Evolutionary conservation across 2,888 invertebrate genomes (phyloP).

Genomic region (Pseudococcus jackbeardsleyi): DNA sequence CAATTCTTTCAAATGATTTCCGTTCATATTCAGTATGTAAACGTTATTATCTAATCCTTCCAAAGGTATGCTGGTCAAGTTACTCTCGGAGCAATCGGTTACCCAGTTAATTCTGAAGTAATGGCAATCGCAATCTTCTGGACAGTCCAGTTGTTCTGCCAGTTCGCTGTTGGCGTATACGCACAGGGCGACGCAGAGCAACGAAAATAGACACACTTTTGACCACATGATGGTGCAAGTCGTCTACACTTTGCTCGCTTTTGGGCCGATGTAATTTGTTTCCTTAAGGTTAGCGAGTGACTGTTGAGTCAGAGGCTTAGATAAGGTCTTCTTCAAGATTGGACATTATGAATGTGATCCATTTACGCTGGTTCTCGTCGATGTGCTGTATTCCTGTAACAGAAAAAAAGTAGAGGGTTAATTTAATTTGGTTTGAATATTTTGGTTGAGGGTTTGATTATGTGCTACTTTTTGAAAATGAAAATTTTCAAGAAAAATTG

Average conservation of each 20-base stretch:
- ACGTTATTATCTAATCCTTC: slow-evolving; percentile 79
- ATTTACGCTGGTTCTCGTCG: slow-evolving; percentile 24
- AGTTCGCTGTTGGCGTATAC: slow-evolving; percentile 75
- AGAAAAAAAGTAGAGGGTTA: background rate
- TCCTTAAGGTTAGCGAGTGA: background rate
- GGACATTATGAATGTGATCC: slow-evolving; percentile 30
- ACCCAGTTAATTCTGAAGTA: slow-evolving; percentile 84
- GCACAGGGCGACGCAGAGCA: background rate
- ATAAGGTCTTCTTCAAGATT: background rate
- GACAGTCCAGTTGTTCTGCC: slow-evolving; percentile 77
- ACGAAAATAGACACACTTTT: background rate
- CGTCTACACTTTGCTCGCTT: background rate
- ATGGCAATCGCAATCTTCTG: slow-evolving; percentile 82
- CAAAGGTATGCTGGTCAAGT: slow-evolving; percentile 79
- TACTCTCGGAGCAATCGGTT: slow-evolving; percentile 82
- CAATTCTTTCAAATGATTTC: slow-evolving; percentile 76
- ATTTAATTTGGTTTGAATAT: background rate
- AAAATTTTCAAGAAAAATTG: too few relatives aligned
- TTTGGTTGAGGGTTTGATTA: too few relatives aligned
- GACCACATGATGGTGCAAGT: slow-evolving; percentile 23
- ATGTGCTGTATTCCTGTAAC: slow-evolving; percentile 22
- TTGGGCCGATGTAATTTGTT: background rate
- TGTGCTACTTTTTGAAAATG: too few relatives aligned
- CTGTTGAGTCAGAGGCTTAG: background rate
- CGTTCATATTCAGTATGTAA: slow-evolving; percentile 80